phyloP scores from a whole-genome alignment of 1,140 invertebrate genomes.

The Mamestra configurata region DNA sequence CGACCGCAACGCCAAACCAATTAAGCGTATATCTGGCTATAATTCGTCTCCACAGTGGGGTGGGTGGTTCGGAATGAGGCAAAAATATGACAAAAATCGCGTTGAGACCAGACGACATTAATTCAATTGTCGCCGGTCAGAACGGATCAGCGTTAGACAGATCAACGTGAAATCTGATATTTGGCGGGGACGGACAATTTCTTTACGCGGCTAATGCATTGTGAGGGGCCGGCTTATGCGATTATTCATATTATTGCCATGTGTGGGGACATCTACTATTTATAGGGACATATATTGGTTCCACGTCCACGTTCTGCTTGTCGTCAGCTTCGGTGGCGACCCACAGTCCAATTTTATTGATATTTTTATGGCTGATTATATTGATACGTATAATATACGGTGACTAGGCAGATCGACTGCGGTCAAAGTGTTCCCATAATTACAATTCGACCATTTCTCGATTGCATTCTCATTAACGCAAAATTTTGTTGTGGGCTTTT shows the following conservation, averaged over 20 bases:
- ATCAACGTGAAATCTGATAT: slow-evolving; percentile 86
- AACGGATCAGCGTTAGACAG: slow-evolving; percentile 82
- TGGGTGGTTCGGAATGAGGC: slow-evolving; percentile 57
- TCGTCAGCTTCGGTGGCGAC: slow-evolving; percentile 9
- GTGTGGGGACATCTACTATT: slow-evolving; percentile 27
- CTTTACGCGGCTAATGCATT: slow-evolving; percentile 77
- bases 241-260: slow-evolving; percentile 57
- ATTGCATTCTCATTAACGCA: slow-evolving; percentile 47
- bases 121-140: slow-evolving; percentile 84
- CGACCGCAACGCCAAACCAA: slow-evolving; percentile 84
- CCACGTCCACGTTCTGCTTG: slow-evolving; percentile 12
- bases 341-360: not conserved
- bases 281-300: slow-evolving; percentile 16
- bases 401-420: slow-evolving; percentile 1
- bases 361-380: not conserved
- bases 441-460: slow-evolving; percentile 41
- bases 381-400: not conserved
- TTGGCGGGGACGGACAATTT: slow-evolving; percentile 82
- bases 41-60: slow-evolving; percentile 73
- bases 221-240: slow-evolving; percentile 64
- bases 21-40: slow-evolving; percentile 84
- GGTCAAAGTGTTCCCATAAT: slow-evolving; percentile 33
- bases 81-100: slow-evolving; percentile 84
- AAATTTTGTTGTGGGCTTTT: slow-evolving; percentile 37
- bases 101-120: slow-evolving; percentile 81